These are phyloP conservation scores for Phoxinus dragarum DNA, from an alignment of 2,797 vertebrate genomes.

Conservation along the genomic window DNA sequence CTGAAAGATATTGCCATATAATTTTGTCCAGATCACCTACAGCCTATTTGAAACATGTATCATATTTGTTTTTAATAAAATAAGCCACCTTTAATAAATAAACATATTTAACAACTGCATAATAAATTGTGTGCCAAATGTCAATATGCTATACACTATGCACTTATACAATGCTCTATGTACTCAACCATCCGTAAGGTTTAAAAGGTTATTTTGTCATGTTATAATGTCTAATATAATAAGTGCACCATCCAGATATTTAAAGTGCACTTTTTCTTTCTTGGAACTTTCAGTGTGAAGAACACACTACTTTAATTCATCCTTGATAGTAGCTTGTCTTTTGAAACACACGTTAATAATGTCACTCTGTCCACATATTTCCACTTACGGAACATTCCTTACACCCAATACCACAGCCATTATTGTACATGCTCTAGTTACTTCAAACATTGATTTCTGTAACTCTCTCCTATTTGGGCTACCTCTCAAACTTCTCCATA, in stretches of 20 bases:
- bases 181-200: no score
- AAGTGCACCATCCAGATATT: background rate
- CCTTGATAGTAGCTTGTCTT: background rate
- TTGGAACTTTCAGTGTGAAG: background rate
- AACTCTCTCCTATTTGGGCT: background rate
- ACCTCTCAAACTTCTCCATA: background rate
- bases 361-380: background rate
- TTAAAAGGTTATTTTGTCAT: background rate
- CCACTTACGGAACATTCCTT: background rate
- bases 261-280: background rate
- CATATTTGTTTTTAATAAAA: background rate
- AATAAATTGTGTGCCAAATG: background rate
- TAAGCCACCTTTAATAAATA: slow-evolving; percentile 29
- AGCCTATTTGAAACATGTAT: background rate
- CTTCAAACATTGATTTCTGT: background rate
- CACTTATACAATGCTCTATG: no score
- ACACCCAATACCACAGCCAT: background rate
- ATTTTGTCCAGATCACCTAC: background rate
- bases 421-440: background rate
- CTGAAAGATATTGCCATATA: background rate
- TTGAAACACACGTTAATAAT: background rate
- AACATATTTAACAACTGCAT: slow-evolving; percentile 9
- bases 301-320: background rate
- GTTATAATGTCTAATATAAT: background rate
- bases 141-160: no score